Percentiles rank a stretch among this genome's conserved stretches.
phyloP scores from a whole-genome alignment of 2,113 vertebrate genomes.

The Papio anubis region DNA sequence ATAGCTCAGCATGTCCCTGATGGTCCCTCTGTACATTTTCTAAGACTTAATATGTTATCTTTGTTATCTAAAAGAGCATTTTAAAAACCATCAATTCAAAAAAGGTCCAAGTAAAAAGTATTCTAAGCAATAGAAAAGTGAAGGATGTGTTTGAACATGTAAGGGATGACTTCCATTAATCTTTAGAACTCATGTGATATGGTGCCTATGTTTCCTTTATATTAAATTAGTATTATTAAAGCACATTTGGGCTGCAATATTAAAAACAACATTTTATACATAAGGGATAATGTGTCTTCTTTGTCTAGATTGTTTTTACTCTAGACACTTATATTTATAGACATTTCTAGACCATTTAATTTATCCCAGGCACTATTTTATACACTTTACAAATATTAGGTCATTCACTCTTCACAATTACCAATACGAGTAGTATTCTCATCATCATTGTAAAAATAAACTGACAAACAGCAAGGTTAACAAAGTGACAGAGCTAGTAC shows the following conservation, averaged over 20 bases:
- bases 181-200: not conserved
- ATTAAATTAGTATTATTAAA: constrained; percentile 5
- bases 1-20: not conserved
- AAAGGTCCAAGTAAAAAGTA: not conserved
- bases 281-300: not conserved
- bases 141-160: not conserved
- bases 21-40: not conserved
- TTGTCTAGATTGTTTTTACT: not conserved
- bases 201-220: not conserved
- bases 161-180: not conserved
- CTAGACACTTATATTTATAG: not conserved
- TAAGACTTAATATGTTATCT: constrained; percentile 25
- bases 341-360: not conserved
- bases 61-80: not conserved
- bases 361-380: not conserved
- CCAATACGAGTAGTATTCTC: not conserved
- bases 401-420: not conserved
- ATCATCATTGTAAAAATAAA: not conserved
- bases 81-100: not conserved
- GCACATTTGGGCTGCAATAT: not conserved
- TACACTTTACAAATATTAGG: not conserved
- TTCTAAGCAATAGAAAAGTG: not conserved
- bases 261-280: not conserved
- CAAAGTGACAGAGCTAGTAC: not conserved
- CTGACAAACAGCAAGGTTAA: not conserved